A percentile compares a stretch with the other conserved stretches of the same genome.
These are phyloP conservation scores for Streptopelia turtur DNA, from an alignment of 2,797 vertebrate genomes.

Conservation along the genomic window DNA sequence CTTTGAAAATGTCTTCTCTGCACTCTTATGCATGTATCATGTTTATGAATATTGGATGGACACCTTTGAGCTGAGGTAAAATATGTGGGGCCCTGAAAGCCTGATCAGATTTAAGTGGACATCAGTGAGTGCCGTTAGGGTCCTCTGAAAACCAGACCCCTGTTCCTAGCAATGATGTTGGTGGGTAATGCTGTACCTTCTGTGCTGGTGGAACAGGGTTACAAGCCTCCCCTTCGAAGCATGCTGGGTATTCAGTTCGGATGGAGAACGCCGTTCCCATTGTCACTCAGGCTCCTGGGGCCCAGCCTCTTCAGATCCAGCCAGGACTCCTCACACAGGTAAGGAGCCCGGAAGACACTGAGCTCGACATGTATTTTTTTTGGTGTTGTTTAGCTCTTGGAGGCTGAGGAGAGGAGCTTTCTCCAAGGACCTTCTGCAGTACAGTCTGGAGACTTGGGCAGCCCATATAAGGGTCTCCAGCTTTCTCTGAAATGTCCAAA, in stretches of 20 bases:
- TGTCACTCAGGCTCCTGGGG: conserved; percentile 95
- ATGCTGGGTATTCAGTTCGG: conserved; percentile 95
- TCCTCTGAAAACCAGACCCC: not conserved
- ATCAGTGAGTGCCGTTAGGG: not conserved
- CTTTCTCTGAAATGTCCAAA: not conserved
- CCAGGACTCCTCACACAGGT: conserved; percentile 98
- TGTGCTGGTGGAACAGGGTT: conserved; percentile 81
- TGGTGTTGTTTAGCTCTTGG: not conserved
- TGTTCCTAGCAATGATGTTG: not conserved
- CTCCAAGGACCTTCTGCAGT: not conserved
- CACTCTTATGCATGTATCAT: fast-evolving
- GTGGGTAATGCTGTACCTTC: conserved; percentile 20
- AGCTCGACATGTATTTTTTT: not conserved
- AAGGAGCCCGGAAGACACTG: not conserved
- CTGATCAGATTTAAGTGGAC: not conserved
- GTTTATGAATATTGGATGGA: not conserved
- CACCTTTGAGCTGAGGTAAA: not conserved
- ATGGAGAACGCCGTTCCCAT: conserved; percentile 99
- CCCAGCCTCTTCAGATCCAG: conserved; percentile 97
- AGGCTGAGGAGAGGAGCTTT: not conserved
- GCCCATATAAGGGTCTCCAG: not conserved
- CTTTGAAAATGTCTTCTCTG: not conserved
- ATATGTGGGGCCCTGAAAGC: not conserved
- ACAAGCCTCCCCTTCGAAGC: conserved; percentile 97
- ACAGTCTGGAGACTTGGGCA: not conserved